These are phyloP conservation scores for Drosophila austrosaltans DNA, from an alignment of 2,888 invertebrate species.

Conservation along the genomic window DNA sequence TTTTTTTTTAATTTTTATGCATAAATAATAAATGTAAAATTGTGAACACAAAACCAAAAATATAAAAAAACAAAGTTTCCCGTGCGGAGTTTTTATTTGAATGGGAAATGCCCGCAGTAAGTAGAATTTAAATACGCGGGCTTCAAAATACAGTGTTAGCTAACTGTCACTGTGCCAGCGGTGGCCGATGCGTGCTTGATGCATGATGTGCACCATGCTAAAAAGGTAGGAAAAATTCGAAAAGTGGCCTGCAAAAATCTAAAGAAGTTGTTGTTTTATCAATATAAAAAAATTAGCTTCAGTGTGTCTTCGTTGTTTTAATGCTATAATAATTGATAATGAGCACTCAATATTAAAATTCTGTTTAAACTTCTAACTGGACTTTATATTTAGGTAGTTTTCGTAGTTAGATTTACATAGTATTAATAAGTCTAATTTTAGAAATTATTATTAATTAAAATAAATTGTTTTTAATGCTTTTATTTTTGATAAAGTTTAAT, in stretches of 20 bases:
- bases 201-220: background rate
- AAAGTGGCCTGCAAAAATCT: background rate
- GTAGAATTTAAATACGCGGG: slow-evolving; percentile 54
- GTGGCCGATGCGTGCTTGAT: background rate
- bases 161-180: background rate
- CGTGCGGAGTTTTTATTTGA: background rate
- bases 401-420: too few relatives aligned
- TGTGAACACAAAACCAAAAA: slow-evolving; percentile 9
- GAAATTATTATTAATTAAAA: background rate
- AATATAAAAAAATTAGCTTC: background rate
- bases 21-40: slow-evolving; percentile 51
- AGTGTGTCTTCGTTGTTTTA: too few relatives aligned
- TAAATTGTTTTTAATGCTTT: background rate
- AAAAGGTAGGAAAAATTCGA: background rate
- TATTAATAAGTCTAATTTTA: background rate
- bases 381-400: too few relatives aligned
- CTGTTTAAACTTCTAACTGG: too few relatives aligned
- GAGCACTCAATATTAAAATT: too few relatives aligned
- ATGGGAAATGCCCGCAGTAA: background rate
- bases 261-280: background rate
- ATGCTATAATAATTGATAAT: too few relatives aligned
- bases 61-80: slow-evolving; percentile 34
- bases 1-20: slow-evolving; percentile 38
- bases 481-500: too few relatives aligned
- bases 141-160: slow-evolving; percentile 42